Evolutionary conservation across 53 echinoderm and acorn worm genomes (phyloP).

Genomic region (Antedon mediterranea): DNA sequence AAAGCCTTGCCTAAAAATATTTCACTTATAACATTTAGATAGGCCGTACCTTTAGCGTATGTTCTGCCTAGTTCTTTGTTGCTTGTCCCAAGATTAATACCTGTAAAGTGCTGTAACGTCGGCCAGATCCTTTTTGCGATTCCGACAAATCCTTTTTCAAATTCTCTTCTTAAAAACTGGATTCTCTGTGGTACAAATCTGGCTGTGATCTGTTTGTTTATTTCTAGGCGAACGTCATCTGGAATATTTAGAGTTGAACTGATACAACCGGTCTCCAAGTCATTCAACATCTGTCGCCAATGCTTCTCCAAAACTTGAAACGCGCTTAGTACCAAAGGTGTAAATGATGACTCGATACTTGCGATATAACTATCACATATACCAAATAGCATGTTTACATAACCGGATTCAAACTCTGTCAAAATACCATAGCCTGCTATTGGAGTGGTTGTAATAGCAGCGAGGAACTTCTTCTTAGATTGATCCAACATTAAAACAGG

Average conservation of each 20-base stretch:
- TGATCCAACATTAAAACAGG: conserved; percentile 18
- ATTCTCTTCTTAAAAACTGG: conserved; percentile 33
- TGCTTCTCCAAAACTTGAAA: conserved; percentile 25
- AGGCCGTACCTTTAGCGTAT: background rate
- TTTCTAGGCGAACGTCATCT: background rate
- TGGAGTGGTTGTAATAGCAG: conserved; percentile 15
- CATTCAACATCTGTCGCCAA: conserved; percentile 40
- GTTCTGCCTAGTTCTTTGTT: background rate
- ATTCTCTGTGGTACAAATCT: conserved; percentile 23
- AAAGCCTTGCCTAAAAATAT: too few relatives aligned
- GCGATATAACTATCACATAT: conserved; percentile 35
- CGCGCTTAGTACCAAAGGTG: conserved; percentile 11
- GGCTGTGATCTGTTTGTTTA: conserved; percentile 13
- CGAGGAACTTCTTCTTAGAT: conserved; percentile 11
- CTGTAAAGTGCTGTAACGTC: background rate
- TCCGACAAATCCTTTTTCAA: conserved; percentile 41
- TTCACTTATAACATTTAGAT: too few relatives aligned
- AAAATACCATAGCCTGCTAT: conserved; percentile 29
- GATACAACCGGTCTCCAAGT: conserved; percentile 31
- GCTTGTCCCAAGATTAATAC: background rate
- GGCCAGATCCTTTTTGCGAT: conserved; percentile 66
- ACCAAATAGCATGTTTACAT: conserved; percentile 56
- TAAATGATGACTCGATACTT: background rate
- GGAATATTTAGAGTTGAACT: conserved; percentile 21
- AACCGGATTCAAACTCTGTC: conserved; percentile 18